Evolutionary conservation across 2,113 vertebrate genomes (phyloP).

Genomic region (Gyps fulvus): DNA sequence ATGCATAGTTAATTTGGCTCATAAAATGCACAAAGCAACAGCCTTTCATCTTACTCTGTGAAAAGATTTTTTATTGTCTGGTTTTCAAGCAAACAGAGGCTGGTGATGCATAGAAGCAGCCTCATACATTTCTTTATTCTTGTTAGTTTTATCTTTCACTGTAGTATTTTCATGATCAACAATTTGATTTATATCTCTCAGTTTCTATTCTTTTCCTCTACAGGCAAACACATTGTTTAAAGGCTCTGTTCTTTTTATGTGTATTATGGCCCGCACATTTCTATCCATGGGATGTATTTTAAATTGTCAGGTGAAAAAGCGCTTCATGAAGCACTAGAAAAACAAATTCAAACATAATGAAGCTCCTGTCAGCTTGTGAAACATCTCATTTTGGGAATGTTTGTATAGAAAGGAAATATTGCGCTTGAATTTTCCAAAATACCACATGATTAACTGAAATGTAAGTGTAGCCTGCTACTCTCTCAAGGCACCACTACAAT

Average conservation of each 20-base stretch:
- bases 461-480: not conserved
- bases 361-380: not conserved
- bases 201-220: not conserved
- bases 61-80: not conserved
- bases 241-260: not conserved
- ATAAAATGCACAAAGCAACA: not conserved
- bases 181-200: not conserved
- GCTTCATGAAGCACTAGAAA: not conserved
- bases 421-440: not conserved
- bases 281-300: not conserved
- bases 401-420: not conserved
- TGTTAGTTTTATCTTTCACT: conserved; percentile 5
- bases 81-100: not conserved
- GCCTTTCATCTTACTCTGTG: not conserved
- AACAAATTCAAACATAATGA: not conserved
- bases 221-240: not conserved
- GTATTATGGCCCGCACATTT: not conserved
- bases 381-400: not conserved
- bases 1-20: not conserved
- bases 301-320: not conserved
- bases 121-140: not conserved
- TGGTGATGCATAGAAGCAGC: not conserved
- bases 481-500: not conserved
- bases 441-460: not conserved
- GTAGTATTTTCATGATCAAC: not conserved